Conservation (phyloP, 2,888 invertebrate species). For the Athripsodes cinereus region DNA sequence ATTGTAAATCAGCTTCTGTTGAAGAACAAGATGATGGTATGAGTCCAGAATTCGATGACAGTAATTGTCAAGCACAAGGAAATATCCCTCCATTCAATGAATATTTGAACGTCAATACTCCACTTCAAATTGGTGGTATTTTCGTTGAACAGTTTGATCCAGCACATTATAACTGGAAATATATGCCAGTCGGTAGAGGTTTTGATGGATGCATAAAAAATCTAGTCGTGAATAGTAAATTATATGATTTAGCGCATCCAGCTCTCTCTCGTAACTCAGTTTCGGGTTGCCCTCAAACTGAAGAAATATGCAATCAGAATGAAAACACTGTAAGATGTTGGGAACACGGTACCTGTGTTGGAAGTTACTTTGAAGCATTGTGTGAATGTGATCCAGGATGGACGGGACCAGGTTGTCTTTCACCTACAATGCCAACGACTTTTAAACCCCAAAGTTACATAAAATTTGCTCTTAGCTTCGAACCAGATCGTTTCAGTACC, state of each 20-base stretch:
- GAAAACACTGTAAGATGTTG: constrained; percentile 35
- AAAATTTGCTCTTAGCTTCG: constrained; percentile 48
- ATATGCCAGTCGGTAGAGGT: constrained; percentile 36
- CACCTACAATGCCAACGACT: constrained; percentile 39
- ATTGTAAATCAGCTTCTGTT: constrained; percentile 40
- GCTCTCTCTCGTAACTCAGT: constrained; percentile 38
- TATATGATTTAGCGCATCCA: constrained; percentile 52
- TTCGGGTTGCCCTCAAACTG: constrained; percentile 47
- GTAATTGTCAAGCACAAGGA: constrained; percentile 43
- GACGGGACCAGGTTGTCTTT: constrained; percentile 38
- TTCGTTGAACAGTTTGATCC: constrained; percentile 38
- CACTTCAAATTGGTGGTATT: constrained; percentile 52
- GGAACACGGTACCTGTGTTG: constrained; percentile 43
- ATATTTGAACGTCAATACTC: constrained; percentile 50
- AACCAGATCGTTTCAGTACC: constrained; percentile 41
- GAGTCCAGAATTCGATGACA: constrained; percentile 40
- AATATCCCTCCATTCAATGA: constrained; percentile 48
- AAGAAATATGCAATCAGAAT: constrained; percentile 43
- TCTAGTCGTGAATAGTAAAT: constrained; percentile 50
- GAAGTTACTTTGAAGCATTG: constrained; percentile 36
- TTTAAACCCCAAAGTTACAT: constrained; percentile 48
- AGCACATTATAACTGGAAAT: constrained; percentile 35
- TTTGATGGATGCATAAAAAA: constrained; percentile 56
- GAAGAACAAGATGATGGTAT: constrained; percentile 40
- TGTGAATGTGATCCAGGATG: constrained; percentile 56